Evolutionary conservation across 30 jellyfish, hydroid and myxozoan species (phyloP), one percentile per base, ranked within the genome.

Genomic region (Hydractinia echinata): DNA sequence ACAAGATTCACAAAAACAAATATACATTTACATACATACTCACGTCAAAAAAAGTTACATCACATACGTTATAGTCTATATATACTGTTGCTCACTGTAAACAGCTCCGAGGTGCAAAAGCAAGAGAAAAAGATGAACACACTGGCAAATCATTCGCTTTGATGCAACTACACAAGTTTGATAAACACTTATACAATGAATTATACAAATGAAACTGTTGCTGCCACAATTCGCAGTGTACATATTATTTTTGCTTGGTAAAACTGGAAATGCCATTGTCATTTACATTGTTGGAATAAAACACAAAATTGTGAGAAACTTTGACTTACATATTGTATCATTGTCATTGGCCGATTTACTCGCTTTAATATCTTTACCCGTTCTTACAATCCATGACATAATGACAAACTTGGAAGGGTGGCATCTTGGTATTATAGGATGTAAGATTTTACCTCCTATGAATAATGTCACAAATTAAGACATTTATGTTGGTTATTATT

Each of bases 381-480:
- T 77, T 55, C 79, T 77, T 4, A 30, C 51, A 18, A 61, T 77
- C 15, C 85, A 77, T 54, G 85, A 77, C 55, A 4, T 54, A 14
- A 4, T 54, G 4, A 77, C 85, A 6, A n/a, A 77, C 53, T 39
- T 44, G 10, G 15, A 10, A 6, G 51, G 5, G 8, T 77, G 85
- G 85, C 55, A 77, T 66, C 76, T 77, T 13, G 85, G 85, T 9
- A 30, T 8, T 13, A 48, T 61, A 0, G 85, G 85, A 18, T 77
- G 85, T 61, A 77, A 77, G 60, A 56, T 77, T 15, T 53, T 77
- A 14, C 79, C 60, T 8, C 85, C 85, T 9, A 77, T 77, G 56
- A 77, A 77, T 60, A 82, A 77, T n/a, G 48, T 77, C 14, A 77
- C 85, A n/a, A n/a, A n/a, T n/a, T n/a, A n/a, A n/a, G 18, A 61